Evolutionary conservation across 2,113 vertebrate genomes (phyloP), one percentile per base, ranked within the genome.

Genomic region (Peucedramus taeniatus): DNA sequence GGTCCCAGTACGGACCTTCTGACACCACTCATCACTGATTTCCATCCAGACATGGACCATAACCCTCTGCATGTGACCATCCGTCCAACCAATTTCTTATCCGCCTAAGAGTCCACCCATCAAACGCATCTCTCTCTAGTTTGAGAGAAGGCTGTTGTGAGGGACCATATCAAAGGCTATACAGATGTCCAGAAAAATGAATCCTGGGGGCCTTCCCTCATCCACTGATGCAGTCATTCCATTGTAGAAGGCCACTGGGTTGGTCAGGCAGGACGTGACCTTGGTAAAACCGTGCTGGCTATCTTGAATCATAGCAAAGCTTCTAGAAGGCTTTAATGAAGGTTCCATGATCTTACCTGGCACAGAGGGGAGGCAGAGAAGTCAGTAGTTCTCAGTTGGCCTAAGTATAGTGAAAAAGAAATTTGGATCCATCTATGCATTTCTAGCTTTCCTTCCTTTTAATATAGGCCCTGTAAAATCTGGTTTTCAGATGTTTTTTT

Each of bases 1-100:
- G 7, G 17, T 83, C 10, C 9, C 3, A 65, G 4, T 47, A 56
- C 2, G 2, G 19, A 84, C 3, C 12, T 8, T 49, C 33, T 49
- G 24, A 44, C 16, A 40, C 5, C 5, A 40, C 28, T 59, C 0
- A 0, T 35, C 22, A 19, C 45, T 12, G 11, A 42, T 75, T 45
- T 83, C 30, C 30, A 26, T 40, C 12, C 37, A 28, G 51, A 57
- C 8, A 23, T 11, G 42, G 37, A 76, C 16, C 23, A 37, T 13
- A 47, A 47, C 10, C 1, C 3, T 26, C 14, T 44, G 19, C 12
- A 35, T 22, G 22, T 0, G 2, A 63, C 15, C 24, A 63, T 19
- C 21, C 24, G 59, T 19, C 21, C 27, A 68, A 8, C 0, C 31
- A 40, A 24, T n/a, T 45, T 30, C 45, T 51, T 9, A 75, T 19